Evolutionary conservation across 1,140 invertebrate species (phyloP).

Genomic region (Drosophila nebulosa): DNA sequence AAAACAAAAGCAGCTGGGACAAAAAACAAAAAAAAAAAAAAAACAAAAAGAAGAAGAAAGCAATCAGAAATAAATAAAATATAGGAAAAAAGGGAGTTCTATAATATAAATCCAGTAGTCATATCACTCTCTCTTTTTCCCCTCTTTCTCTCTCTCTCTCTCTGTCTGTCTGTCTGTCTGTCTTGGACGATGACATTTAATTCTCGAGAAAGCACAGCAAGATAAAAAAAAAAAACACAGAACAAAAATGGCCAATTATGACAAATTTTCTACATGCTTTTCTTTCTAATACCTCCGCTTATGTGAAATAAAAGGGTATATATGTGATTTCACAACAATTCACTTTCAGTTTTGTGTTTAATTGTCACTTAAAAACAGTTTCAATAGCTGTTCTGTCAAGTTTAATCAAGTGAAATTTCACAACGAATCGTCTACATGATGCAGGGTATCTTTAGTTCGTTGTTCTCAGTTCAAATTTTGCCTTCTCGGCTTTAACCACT

Average conservation of each 20-base stretch:
- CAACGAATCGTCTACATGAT: background rate
- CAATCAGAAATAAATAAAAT: slow-evolving; percentile 10
- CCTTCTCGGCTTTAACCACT: slow-evolving; percentile 20
- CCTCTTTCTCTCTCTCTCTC: background rate
- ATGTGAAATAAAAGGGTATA: slow-evolving; percentile 51
- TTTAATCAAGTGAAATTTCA: too few relatives aligned
- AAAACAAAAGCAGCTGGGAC: slow-evolving; percentile 47
- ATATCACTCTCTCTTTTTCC: slow-evolving; percentile 2
- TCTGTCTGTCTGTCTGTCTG: too few relatives aligned
- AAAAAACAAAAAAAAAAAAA: slow-evolving; percentile 42
- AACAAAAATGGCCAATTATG: slow-evolving; percentile 61
- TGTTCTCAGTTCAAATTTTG: background rate
- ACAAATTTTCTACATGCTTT: slow-evolving; percentile 52
- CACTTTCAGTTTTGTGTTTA: too few relatives aligned
- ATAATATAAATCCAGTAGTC: slow-evolving; percentile 48
- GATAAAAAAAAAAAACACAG: background rate
- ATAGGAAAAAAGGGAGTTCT: background rate
- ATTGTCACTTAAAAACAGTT: too few relatives aligned
- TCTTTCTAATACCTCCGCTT: background rate
- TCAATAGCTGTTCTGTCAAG: too few relatives aligned
- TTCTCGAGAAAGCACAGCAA: slow-evolving; percentile 18
- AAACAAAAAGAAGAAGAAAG: slow-evolving; percentile 26
- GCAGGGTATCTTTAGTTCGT: background rate
- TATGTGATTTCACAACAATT: slow-evolving; percentile 25
- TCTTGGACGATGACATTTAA: slow-evolving; percentile 34